Percentiles rank a stretch among this genome's conserved stretches.
Conservation (phyloP, 2,113 vertebrate species). For the Ceyx margarethae region DNA sequence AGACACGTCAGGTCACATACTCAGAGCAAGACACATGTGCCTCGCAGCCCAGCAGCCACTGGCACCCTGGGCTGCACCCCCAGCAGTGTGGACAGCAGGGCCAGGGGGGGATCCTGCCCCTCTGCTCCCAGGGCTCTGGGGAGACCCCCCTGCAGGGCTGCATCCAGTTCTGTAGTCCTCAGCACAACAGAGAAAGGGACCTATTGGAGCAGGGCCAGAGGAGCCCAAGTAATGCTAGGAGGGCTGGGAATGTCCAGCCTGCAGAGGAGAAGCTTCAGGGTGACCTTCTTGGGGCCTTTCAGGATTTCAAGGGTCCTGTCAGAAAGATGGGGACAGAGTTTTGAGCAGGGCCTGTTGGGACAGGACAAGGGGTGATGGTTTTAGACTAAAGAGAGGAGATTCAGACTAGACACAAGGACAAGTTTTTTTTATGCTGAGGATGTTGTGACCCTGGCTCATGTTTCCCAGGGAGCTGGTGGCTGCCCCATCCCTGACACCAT, state of each 20-base stretch:
- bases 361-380: neutral
- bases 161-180: too few species aligned
- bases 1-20: neutral
- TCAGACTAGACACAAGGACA: neutral
- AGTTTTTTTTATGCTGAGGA: neutral
- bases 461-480: neutral
- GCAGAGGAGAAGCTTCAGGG: neutral
- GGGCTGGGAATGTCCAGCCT: neutral
- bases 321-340: neutral
- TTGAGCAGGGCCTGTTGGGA: neutral
- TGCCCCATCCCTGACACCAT: neutral
- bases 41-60: neutral
- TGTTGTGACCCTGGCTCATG: neutral
- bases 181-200: too few species aligned
- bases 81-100: neutral
- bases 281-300: neutral
- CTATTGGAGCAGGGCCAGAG: too few species aligned
- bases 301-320: neutral
- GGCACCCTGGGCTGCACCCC: neutral
- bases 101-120: neutral
- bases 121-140: neutral
- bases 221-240: neutral
- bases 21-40: neutral
- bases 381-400: neutral
- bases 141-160: neutral